Conservation (phyloP, 2,888 invertebrate species). For the Brenthis hecate region DNA sequence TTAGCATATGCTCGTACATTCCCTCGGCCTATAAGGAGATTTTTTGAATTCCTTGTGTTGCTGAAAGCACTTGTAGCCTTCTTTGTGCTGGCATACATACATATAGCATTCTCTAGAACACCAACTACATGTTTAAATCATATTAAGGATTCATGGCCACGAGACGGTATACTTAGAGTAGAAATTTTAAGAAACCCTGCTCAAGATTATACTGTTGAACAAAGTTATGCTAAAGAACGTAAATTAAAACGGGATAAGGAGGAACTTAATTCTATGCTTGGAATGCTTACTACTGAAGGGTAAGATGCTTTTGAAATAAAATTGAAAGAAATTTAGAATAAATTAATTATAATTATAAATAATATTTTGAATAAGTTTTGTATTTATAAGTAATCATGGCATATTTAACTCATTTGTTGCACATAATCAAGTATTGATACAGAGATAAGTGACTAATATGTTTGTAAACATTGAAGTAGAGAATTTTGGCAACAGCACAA, state of each 20-base stretch:
- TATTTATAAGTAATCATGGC: no score
- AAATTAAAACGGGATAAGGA: slow-evolving; percentile 86
- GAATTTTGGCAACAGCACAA: slow-evolving; percentile 7
- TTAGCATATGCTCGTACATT: slow-evolving; percentile 95
- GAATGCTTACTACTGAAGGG: slow-evolving; percentile 86
- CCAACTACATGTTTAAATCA: slow-evolving; percentile 96
- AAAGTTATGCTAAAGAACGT: slow-evolving; percentile 92
- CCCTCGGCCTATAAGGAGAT: slow-evolving; percentile 90
- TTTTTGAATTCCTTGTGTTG: slow-evolving; percentile 92
- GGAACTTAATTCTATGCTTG: slow-evolving; percentile 82
- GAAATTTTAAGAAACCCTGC: slow-evolving; percentile 90
- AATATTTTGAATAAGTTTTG: no score
- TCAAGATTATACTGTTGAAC: slow-evolving; percentile 89
- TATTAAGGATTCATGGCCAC: slow-evolving; percentile 94
- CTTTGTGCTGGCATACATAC: slow-evolving; percentile 96
- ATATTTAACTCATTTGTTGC: background rate
- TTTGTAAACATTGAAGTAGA: slow-evolving; percentile 6
- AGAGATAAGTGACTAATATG: background rate
- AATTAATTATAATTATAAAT: no score
- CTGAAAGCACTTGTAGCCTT: slow-evolving; percentile 91
- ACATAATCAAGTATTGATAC: background rate
- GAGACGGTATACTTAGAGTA: slow-evolving; percentile 96
- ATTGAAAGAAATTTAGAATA: no score
- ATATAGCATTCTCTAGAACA: slow-evolving; percentile 94
- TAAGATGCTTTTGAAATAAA: slow-evolving; percentile 52